Evolutionary conservation across 2,888 invertebrate genomes (phyloP), one percentile per base, ranked within the genome.

Genomic region (Metopia argyrocephala): DNA sequence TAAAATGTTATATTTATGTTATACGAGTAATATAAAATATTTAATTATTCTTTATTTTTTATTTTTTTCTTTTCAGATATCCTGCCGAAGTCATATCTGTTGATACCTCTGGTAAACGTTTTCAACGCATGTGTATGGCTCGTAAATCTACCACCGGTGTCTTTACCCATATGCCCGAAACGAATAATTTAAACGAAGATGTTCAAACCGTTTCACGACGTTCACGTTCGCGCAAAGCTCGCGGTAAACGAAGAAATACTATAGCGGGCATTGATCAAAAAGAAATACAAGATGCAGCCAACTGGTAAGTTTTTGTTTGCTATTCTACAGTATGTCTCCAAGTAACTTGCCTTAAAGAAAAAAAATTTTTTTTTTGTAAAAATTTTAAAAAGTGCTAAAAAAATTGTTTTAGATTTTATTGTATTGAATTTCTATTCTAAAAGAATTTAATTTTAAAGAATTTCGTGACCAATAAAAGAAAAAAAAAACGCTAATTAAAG

Each of bases 251-350:
- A 92, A 93, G 97, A 90, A 97, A 97, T 91, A 97, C 97, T 87
- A 94, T 97, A 89, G 96, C 96, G 86, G 96, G 96, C 90, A 96
- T 95, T 87, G 96, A 96, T 92, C 95, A 96, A 89, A 96, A 95
- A 92, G 96, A 96, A 92, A 95, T 96, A 91, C 93, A 94, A 91
- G 94, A 95, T 91, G 96, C 96, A 88, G 93, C 95, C 87, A 94
- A 94, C 91, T 95, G 95, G 96, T 96, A 93, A 93, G 95, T 93
- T 62, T 54, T 73, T 70, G 2, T 15, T 27, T 56, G 46, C 2
- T 12, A 15, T 50, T 28, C 25, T 2, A 12, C 1, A 38, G 56
- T 57, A 76, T 48, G 15, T 1, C 15, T n/a, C n/a, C n/a, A n/a
- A n/a, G n/a, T n/a, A n/a, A n/a, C n/a, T n/a, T n/a, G n/a, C n/a